Evolutionary conservation across 2,113 vertebrate species (phyloP), one percentile per base, ranked within the genome.

Genomic region (Daubentonia madagascariensis): DNA sequence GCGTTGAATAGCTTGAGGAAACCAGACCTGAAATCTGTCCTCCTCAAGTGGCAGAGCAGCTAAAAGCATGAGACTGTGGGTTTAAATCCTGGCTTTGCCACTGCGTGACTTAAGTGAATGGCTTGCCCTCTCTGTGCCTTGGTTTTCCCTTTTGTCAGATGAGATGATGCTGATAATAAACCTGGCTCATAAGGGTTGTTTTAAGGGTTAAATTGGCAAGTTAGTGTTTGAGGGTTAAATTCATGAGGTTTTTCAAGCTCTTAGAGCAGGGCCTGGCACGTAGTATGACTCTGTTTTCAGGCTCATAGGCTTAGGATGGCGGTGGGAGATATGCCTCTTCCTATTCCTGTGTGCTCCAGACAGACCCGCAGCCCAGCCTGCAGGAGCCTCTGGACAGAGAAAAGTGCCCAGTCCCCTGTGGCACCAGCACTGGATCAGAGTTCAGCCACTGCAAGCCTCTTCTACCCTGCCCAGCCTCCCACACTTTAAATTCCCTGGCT

Each of bases 1-100:
- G n/a, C 0, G 1, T 3, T 3, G 12, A 52, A 1, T 0, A 30
- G 18, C 68, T 25, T 6, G 25, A n/a, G 54, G 72, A 70, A 52
- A 52, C 30, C 91, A 45, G 32, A 10, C 8, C 10, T 17, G 54
- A n/a, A 73, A 35, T 9, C 57, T 61, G 16, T 23, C 50, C 45
- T 72, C 30, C 23, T 54, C 7, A 0, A 2, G 61, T 0, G 3
- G 37, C 30, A n/a, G n/a, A 11, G 43, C 12, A 28, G 72, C 76
- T 16, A 13, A 16, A 52, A 8, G 35, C 6, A 0, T n/a, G 14
- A 5, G 59, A 43, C 57, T 16, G 17, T 1, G 37, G 68, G 48
- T 50, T 91, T n/a, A 16, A 75, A 30, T 13, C 10, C 72, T 1
- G 52, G 65, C n/a, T 23, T 25, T 14, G 61, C 59, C 50, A 0